Conservation (phyloP, 1,140 invertebrate species). For the Trichonephila inaurata region DNA sequence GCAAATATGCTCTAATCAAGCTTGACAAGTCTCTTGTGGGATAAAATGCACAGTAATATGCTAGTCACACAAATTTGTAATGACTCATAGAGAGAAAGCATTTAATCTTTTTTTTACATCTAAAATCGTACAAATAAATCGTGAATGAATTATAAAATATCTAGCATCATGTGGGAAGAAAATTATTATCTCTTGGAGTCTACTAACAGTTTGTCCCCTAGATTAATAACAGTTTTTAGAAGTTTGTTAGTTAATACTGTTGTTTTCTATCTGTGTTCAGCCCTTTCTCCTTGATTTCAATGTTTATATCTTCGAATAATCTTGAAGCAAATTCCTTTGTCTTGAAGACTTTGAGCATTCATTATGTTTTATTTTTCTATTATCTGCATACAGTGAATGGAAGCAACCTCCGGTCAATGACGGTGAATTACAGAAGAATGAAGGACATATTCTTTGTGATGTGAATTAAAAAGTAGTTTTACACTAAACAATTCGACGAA, state of each 20-base stretch:
- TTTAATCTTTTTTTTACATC: neutral
- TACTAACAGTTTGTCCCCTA: no score
- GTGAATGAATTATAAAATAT: slow-evolving; percentile 24
- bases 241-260: neutral
- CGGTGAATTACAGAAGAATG: slow-evolving; percentile 25
- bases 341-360: neutral
- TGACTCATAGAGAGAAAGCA: neutral
- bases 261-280: neutral
- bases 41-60: neutral
- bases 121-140: slow-evolving; percentile 5
- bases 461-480: slow-evolving; percentile 31
- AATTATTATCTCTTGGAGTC: no score
- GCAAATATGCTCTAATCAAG: neutral
- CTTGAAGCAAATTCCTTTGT: slow-evolving; percentile 17
- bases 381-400: neutral
- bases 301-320: neutral
- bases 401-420: neutral
- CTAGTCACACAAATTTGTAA: slow-evolving; percentile 3
- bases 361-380: slow-evolving; percentile 12
- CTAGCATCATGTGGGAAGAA: no score
- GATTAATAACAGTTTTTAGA: no score
- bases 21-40: neutral
- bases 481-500: slow-evolving; percentile 17
- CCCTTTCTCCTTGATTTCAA: neutral
- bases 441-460: slow-evolving; percentile 23